Evolutionary conservation across 23 tunicate genomes (phyloP), one percentile per base, ranked within the genome.

Genomic region (Oikopleura albicans): DNA sequence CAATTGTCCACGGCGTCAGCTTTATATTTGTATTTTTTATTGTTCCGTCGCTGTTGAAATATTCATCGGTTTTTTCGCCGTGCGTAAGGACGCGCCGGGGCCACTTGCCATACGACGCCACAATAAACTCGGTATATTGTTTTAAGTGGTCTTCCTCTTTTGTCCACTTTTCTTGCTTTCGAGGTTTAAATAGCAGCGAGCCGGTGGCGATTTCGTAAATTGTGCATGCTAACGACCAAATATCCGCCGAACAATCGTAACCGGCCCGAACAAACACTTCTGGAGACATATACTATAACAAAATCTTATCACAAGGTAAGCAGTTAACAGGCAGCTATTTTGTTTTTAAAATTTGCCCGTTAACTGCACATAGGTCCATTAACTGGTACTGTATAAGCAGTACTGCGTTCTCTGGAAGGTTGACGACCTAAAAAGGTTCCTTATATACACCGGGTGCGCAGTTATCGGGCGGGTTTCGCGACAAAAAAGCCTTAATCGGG

Each of bases 201-300:
- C 79, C 79, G 4, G 35, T 29, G 2, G 79, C 79, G 31, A 71
- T 71, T 71, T 71, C 79, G 31, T 22, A 71, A 2, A 71, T 2
- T 22, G 79, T 71, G 79, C 79, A 71, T 71, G 79, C 79, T 2
- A 71, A 2, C 4, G 34, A 12, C 79, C 79, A 71, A 29, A 71
- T 71, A 71, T 71, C 79, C 33, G 79, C 79, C 31, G 79, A 71
- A 16, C 4, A 2, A 29, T 71, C 79, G 37, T 71, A 71, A 12
- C 79, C 79, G 2, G 79, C 35, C 4, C 79, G 27, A 37, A 71
- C 4, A 37, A 71, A 71, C 33, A 71, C 79, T 71, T 71, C 79
- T 37, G 79, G 79, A 71, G 34, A 12, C 79, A 71, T 71, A 37
- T 71, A 71, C 79, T 49, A 49, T 8, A 49, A 8, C 22, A 49